These are phyloP conservation scores for Grammomys dolichurus DNA, from an alignment of 2,113 vertebrate genomes.

Conservation along the genomic window DNA sequence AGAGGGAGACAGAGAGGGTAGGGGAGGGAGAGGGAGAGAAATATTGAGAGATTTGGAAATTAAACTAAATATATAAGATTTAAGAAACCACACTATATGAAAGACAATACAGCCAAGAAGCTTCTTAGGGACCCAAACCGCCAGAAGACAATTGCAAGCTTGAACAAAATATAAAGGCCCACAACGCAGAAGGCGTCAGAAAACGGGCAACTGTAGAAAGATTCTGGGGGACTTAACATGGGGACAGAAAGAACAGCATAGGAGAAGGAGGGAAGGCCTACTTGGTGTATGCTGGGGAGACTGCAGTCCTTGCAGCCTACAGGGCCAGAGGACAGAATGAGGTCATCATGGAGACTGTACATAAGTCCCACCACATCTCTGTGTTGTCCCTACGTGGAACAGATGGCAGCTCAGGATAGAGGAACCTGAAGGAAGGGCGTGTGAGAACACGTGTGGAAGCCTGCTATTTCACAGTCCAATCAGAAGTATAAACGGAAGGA, in stretches of 20 bases:
- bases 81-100: not conserved
- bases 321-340: not conserved
- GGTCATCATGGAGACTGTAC: not conserved
- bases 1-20: no score
- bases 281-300: accelerated
- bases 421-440: not conserved
- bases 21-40: no score
- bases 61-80: not conserved
- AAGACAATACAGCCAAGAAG: not conserved
- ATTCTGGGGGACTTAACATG: not conserved
- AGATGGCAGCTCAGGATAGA: not conserved
- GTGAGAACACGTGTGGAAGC: not conserved
- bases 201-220: not conserved
- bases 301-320: not conserved
- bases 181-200: not conserved
- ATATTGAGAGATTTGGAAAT: no score
- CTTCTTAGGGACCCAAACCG: not conserved
- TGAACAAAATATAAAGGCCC: not conserved
- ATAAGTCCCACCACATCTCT: not conserved
- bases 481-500: not conserved
- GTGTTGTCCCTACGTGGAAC: not conserved
- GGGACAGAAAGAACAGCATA: not conserved
- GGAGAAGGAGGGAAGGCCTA: not conserved
- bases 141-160: not conserved
- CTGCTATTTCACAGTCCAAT: not conserved